Evolutionary conservation across 1,140 invertebrate species (phyloP), one percentile per base, ranked within the genome.

Genomic region (Dinoponera quadriceps): DNA sequence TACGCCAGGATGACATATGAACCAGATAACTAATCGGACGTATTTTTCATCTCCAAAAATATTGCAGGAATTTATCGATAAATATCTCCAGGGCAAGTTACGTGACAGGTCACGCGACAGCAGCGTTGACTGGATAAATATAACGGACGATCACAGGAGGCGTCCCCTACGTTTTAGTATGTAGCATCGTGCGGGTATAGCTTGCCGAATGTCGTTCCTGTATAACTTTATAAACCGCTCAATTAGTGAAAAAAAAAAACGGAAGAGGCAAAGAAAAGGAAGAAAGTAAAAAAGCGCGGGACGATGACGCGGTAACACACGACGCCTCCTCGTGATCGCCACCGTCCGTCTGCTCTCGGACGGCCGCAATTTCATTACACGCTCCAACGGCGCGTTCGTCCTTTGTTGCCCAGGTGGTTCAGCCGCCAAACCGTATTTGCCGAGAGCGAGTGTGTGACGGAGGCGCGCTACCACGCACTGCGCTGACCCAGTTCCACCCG

Each of bases 401-500:
- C 69, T 86, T 74, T 82, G 62, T 86, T 73, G 51, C 18, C 20
- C 38, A 71, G 33, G n/a, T 74, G 62, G 44, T 59, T 81, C 83
- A 54, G 29, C 4, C 66, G 63, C 65, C 72, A 84, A 84, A 85
- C 27, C 65, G 27, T 85, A 68, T 85, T 84, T 60, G 65, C 60
- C 38, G 71, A 84, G 83, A 73, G 44, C 54, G 71, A 75, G 57
- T 62, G 54, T 80, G 29, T 80, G 75, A 85, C 65, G 65, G 48
- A 85, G 66, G 54, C 55, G 82, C 60, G 51, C 73, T 69, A 59
- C 72, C 59, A 85, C 83, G 84, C 84, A 85, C 51, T 59, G 51
- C 48, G 59, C 49, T 85, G 84, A 85, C 84, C 84, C 84, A 85
- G 65, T 85, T 85, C 54, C 73, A 54, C 18, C 5, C 51, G 38